phyloP scores from a whole-genome alignment of 2,888 invertebrate genomes.

The Dryocosmus kuriphilus region DNA sequence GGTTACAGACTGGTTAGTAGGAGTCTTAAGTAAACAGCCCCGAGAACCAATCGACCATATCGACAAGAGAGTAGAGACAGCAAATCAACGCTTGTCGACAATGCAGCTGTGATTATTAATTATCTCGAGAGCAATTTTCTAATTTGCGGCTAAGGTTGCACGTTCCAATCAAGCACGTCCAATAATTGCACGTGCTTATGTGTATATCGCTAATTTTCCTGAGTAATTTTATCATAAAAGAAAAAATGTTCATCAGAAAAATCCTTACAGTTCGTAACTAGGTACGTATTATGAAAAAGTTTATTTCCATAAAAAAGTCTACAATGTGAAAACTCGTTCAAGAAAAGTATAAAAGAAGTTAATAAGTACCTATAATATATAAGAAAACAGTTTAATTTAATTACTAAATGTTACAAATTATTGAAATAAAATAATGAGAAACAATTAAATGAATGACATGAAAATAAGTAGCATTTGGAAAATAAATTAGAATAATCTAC shows the following conservation, averaged over 20 bases:
- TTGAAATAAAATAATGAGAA: background rate
- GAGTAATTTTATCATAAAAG: background rate
- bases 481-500: too few species aligned
- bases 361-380: too few species aligned
- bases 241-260: background rate
- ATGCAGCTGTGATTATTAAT: slow-evolving; percentile 41
- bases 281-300: background rate
- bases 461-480: too few species aligned
- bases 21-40: slow-evolving; percentile 24
- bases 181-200: slow-evolving; percentile 21
- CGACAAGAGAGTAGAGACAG: slow-evolving; percentile 17
- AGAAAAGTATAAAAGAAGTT: background rate
- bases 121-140: slow-evolving; percentile 55
- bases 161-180: slow-evolving; percentile 19
- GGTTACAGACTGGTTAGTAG: slow-evolving; percentile 11
- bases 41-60: slow-evolving; percentile 29
- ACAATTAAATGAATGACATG: too few species aligned
- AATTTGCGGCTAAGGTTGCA: slow-evolving; percentile 55
- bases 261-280: background rate
- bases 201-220: slow-evolving; percentile 15
- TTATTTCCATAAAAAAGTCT: background rate
- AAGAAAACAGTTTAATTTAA: background rate
- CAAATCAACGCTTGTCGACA: slow-evolving; percentile 26
- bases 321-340: background rate
- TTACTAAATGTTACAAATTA: background rate